Evolutionary conservation across 23 tunicate species (phyloP).

Genomic region (Styela clava): DNA sequence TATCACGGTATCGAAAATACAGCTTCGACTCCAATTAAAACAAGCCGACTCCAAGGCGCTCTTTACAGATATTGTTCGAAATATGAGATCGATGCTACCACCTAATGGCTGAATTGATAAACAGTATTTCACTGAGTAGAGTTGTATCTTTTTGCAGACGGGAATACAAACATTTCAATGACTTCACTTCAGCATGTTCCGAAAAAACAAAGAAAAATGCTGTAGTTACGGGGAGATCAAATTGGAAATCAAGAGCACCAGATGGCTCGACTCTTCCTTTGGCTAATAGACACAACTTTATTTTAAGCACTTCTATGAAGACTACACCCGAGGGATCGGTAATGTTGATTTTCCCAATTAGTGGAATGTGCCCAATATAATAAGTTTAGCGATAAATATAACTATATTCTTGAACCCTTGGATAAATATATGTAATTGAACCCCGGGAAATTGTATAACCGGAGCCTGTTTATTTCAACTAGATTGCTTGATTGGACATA

Average conservation of each 20-base stretch:
- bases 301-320: background rate
- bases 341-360: background rate
- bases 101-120: too few relatives aligned
- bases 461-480: too few relatives aligned
- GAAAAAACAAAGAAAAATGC: background rate
- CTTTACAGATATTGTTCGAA: too few relatives aligned
- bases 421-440: too few relatives aligned
- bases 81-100: too few relatives aligned
- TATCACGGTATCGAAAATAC: too few relatives aligned
- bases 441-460: too few relatives aligned
- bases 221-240: background rate
- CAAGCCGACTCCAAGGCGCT: too few relatives aligned
- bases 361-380: background rate
- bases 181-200: background rate
- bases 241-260: background rate
- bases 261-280: background rate
- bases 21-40: too few relatives aligned
- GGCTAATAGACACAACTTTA: slow-evolving; percentile 15
- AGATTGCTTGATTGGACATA: too few relatives aligned
- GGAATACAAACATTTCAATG: slow-evolving; percentile 18
- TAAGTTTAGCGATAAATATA: background rate
- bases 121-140: too few relatives aligned
- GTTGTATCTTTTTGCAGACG: background rate
- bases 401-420: too few relatives aligned
- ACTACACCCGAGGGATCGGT: background rate